Conservation (phyloP, 1,140 invertebrate species). For the Lepidurus apus region DNA sequence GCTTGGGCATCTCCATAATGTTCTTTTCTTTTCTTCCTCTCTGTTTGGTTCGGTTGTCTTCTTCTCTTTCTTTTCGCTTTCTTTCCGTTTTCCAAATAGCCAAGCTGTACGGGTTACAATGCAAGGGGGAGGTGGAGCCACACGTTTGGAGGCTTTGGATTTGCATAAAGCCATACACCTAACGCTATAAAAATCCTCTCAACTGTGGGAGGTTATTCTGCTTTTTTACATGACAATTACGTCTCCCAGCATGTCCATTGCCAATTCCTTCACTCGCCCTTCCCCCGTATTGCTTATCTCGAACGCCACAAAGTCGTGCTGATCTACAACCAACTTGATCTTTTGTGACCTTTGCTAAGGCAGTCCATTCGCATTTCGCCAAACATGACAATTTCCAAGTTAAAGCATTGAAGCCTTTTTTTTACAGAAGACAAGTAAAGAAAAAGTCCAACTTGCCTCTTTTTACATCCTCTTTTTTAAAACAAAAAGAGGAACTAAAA, state of each 20-base stretch:
- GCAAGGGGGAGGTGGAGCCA: not conserved
- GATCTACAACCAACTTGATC: too few species aligned
- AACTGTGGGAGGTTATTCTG: constrained; percentile 4
- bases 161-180: constrained; percentile 18
- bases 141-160: not conserved
- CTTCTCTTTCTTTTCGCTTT: not conserved
- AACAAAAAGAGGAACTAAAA: not conserved
- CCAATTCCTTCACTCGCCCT: not conserved
- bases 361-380: too few species aligned
- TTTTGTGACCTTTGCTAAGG: too few species aligned
- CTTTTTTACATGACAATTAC: constrained; percentile 20
- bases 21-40: not conserved
- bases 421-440: too few species aligned
- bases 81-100: not conserved
- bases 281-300: not conserved
- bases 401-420: too few species aligned
- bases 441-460: not conserved
- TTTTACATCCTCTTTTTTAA: not conserved
- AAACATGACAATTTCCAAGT: too few species aligned
- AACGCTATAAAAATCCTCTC: constrained; percentile 14
- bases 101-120: too few species aligned
- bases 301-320: too few species aligned
- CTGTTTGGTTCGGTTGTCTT: not conserved
- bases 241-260: not conserved
- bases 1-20: not conserved